phyloP scores from a whole-genome alignment of 1,140 invertebrate species.

The Dendrolimus kikuchii region DNA sequence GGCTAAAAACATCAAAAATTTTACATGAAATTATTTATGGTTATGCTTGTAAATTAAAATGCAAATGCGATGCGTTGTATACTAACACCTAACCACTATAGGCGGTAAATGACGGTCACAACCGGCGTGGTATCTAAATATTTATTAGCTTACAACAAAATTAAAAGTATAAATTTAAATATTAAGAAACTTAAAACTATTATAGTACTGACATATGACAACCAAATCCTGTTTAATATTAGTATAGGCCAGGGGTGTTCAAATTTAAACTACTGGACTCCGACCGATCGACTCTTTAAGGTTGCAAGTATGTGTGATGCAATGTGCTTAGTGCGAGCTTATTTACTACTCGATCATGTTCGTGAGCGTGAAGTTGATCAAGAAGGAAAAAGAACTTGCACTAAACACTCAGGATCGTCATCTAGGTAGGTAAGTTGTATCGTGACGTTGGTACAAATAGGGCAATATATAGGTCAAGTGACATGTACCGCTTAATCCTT shows the following conservation, averaged over 20 bases:
- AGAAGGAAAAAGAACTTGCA: too few relatives aligned
- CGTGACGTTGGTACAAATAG: too few relatives aligned
- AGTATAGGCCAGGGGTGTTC: slow-evolving; percentile 1
- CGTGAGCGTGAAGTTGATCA: too few relatives aligned
- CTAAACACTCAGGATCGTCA: too few relatives aligned
- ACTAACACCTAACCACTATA: slow-evolving; percentile 30
- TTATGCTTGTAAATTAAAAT: slow-evolving; percentile 22
- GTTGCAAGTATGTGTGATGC: too few relatives aligned
- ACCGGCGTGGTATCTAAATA: slow-evolving; percentile 36
- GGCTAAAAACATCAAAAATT: slow-evolving; percentile 4
- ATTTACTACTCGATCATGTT: too few relatives aligned
- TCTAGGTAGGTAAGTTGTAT: too few relatives aligned
- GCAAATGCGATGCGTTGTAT: slow-evolving; percentile 22
- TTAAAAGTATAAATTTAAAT: slow-evolving; percentile 50
- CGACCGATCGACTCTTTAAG: too few relatives aligned
- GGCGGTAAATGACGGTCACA: slow-evolving; percentile 32
- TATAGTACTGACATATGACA: slow-evolving; percentile 28
- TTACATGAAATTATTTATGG: slow-evolving; percentile 19
- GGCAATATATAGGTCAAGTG: too few relatives aligned
- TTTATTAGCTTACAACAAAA: slow-evolving; percentile 52
- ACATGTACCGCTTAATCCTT: too few relatives aligned
- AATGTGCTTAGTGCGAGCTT: too few relatives aligned
- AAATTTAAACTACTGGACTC: too few relatives aligned
- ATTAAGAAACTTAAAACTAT: slow-evolving; percentile 29
- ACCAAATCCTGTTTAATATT: slow-evolving; percentile 43